Percentiles rank a stretch among this genome's conserved stretches.
These are phyloP conservation scores for Ibycter americanus DNA, from an alignment of 2,797 vertebrate genomes.

Conservation along the genomic window DNA sequence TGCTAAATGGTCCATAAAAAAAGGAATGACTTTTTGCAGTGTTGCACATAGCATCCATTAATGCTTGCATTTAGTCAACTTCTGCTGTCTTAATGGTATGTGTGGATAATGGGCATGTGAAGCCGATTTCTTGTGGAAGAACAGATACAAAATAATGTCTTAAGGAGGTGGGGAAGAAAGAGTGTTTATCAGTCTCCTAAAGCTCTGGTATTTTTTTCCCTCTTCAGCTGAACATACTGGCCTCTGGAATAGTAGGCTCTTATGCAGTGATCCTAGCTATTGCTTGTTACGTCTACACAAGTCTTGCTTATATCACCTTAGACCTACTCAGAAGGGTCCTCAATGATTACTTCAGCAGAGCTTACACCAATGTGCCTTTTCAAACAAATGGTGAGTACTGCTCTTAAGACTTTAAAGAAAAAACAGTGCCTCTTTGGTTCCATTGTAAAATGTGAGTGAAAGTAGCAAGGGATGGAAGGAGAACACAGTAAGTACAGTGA, in stretches of 20 bases:
- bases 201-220: background rate
- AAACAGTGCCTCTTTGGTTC: background rate
- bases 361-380: constrained; percentile 86
- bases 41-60: background rate
- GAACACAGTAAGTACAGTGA: background rate
- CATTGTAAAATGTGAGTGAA: background rate
- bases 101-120: background rate
- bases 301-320: constrained; percentile 89
- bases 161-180: background rate
- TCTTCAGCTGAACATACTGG: constrained; percentile 87
- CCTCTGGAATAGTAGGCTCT: constrained; percentile 85
- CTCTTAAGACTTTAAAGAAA: background rate
- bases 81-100: background rate
- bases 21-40: background rate
- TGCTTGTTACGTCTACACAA: constrained; percentile 87
- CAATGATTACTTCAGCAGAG: constrained; percentile 79
- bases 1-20: background rate
- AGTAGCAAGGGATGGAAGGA: background rate
- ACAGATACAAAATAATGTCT: background rate
- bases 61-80: background rate
- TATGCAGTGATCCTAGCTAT: constrained; percentile 85
- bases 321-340: constrained; percentile 90
- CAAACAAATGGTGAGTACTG: constrained; percentile 86
- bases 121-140: background rate
- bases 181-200: background rate